Conservation (phyloP, 1,140 invertebrate genomes). For the Marisa cornuarietis region DNA sequence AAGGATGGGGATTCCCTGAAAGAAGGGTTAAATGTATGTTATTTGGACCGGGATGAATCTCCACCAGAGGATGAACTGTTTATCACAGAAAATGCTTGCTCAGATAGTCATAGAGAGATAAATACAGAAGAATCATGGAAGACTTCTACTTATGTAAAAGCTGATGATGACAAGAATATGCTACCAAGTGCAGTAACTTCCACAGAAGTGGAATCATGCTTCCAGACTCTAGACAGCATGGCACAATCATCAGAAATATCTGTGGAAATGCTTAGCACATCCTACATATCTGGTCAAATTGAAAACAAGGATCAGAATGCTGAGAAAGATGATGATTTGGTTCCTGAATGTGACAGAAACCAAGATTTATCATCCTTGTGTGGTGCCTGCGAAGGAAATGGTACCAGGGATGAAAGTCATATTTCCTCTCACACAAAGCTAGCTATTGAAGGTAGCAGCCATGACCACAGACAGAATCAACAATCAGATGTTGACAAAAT, state of each 20-base stretch:
- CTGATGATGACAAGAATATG: neutral
- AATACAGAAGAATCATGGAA: neutral
- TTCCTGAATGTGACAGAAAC: conserved; percentile 19
- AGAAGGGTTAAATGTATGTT: neutral
- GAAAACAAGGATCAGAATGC: neutral
- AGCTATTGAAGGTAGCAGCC: too few species aligned
- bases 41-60: conserved; percentile 1
- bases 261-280: too few species aligned
- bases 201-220: too few species aligned
- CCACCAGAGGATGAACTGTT: conserved; percentile 20
- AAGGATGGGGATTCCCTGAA: neutral
- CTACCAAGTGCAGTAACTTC: too few species aligned
- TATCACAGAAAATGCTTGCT: neutral
- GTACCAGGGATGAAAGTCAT: too few species aligned
- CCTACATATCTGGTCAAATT: too few species aligned
- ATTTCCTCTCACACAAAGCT: too few species aligned
- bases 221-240: too few species aligned
- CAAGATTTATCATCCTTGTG: neutral
- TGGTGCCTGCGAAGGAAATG: too few species aligned
- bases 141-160: neutral
- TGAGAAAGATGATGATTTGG: conserved; percentile 16
- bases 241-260: too few species aligned
- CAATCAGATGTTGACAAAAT: too few species aligned
- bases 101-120: neutral
- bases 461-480: too few species aligned